Percentiles rank a stretch among this genome's conserved stretches.
phyloP scores from a whole-genome alignment of 2,888 invertebrate genomes.

The Apeira syringaria region DNA sequence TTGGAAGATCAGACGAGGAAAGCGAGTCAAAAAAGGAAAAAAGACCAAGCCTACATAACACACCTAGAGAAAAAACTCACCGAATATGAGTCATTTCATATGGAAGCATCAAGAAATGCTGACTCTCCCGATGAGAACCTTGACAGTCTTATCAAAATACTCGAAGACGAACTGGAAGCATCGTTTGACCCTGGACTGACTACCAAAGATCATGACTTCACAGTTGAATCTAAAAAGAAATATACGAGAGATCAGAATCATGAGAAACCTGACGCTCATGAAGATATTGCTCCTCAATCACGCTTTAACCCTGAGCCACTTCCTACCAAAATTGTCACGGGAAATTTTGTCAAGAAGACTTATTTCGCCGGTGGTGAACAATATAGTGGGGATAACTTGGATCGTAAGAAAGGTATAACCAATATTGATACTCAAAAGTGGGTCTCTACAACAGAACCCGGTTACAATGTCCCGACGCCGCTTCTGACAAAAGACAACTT shows the following conservation, averaged over 20 bases:
- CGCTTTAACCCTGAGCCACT: slow-evolving; percentile 33
- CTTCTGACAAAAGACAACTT: slow-evolving; percentile 27
- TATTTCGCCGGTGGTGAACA: slow-evolving; percentile 41
- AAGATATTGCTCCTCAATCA: slow-evolving; percentile 28
- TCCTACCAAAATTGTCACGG: slow-evolving; percentile 50
- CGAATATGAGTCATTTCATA: slow-evolving; percentile 47
- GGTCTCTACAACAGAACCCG: slow-evolving; percentile 32
- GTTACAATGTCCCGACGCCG: slow-evolving; percentile 26
- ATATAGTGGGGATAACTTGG: slow-evolving; percentile 45
- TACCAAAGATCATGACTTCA: slow-evolving; percentile 30
- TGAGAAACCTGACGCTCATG: slow-evolving; percentile 33
- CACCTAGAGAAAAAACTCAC: slow-evolving; percentile 52
- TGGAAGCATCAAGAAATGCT: slow-evolving; percentile 39
- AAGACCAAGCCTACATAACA: slow-evolving; percentile 55
- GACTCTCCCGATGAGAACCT: slow-evolving; percentile 58
- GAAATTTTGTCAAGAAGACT: slow-evolving; percentile 49
- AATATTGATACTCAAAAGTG: slow-evolving; percentile 50
- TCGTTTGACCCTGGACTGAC: slow-evolving; percentile 39
- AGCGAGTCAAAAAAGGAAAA: slow-evolving; percentile 47
- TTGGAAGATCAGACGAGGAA: slow-evolving; percentile 63
- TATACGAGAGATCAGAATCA: slow-evolving; percentile 31
- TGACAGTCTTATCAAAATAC: slow-evolving; percentile 64
- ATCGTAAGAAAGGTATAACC: slow-evolving; percentile 51
- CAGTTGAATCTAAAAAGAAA: slow-evolving; percentile 31
- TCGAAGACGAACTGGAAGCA: slow-evolving; percentile 65